Conservation (phyloP, 2,797 vertebrate species). For the Hapalemur alaotrensis region DNA sequence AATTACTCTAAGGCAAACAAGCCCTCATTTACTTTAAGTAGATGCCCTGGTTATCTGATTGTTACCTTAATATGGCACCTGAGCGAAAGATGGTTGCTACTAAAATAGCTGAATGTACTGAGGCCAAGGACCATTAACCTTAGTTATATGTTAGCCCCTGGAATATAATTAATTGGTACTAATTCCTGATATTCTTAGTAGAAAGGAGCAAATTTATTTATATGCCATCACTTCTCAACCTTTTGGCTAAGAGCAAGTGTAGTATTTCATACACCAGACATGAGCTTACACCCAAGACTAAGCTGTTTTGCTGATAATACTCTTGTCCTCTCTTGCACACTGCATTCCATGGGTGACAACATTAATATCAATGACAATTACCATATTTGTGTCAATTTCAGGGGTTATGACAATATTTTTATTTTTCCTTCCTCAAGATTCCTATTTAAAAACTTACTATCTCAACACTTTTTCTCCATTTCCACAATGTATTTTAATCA, state of each 20-base stretch:
- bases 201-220: conserved; percentile 30
- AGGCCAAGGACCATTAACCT: neutral
- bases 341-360: neutral
- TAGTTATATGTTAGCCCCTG: neutral
- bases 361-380: neutral
- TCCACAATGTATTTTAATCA: neutral
- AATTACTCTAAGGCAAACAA: conserved; percentile 17
- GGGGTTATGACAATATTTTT: neutral
- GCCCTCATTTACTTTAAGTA: conserved; percentile 37
- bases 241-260: neutral
- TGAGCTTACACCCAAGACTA: neutral
- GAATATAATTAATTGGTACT: conserved; percentile 30
- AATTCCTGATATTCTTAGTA: conserved; percentile 27
- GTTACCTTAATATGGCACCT: conserved; percentile 19
- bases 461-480: neutral
- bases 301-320: neutral
- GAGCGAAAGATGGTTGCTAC: neutral
- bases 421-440: neutral
- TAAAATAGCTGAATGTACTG: conserved; percentile 17
- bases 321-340: neutral
- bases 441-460: conserved; percentile 5
- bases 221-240: neutral
- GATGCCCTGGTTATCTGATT: conserved; percentile 6
- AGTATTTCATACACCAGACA: neutral
- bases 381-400: neutral